A percentile compares a stretch with the other conserved stretches of the same genome.
Evolutionary conservation across 2,797 vertebrate genomes (phyloP).

Genomic region (Cynopterus sphinx): DNA sequence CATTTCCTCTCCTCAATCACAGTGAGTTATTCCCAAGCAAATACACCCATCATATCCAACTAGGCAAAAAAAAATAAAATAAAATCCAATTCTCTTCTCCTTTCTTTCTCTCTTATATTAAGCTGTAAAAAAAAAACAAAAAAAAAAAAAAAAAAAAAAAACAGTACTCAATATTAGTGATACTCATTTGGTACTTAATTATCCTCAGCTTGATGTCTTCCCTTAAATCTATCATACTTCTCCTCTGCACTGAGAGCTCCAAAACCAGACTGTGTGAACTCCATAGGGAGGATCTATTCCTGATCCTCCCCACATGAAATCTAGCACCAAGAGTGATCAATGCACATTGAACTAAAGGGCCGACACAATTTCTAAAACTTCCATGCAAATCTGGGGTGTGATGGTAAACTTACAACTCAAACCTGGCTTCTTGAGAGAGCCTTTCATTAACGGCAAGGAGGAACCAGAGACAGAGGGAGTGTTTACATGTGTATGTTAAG

Average conservation of each 20-base stretch:
- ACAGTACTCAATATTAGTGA: not conserved
- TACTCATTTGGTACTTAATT: not conserved
- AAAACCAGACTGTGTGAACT: not conserved
- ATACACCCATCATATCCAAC: not conserved
- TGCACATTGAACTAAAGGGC: not conserved
- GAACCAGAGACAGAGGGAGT: not conserved
- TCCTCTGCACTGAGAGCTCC: not conserved
- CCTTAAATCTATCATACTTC: not conserved
- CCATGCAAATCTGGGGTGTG: not conserved
- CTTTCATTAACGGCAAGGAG: not conserved
- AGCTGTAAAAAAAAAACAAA: no score
- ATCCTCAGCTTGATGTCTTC: not conserved
- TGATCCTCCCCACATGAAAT: not conserved
- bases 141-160: no score
- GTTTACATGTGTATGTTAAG: not conserved
- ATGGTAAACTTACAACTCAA: not conserved
- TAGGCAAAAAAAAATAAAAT: not conserved
- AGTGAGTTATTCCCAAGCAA: not conserved
- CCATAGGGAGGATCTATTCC: not conserved
- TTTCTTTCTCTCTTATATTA: not conserved
- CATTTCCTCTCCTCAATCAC: conserved; percentile 27
- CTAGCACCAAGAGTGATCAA: not conserved
- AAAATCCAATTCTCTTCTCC: not conserved
- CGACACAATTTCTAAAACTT: not conserved
- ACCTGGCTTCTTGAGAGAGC: not conserved